These are phyloP conservation scores for Antitype chi DNA, from an alignment of 2,888 invertebrate species.

Conservation along the genomic window DNA sequence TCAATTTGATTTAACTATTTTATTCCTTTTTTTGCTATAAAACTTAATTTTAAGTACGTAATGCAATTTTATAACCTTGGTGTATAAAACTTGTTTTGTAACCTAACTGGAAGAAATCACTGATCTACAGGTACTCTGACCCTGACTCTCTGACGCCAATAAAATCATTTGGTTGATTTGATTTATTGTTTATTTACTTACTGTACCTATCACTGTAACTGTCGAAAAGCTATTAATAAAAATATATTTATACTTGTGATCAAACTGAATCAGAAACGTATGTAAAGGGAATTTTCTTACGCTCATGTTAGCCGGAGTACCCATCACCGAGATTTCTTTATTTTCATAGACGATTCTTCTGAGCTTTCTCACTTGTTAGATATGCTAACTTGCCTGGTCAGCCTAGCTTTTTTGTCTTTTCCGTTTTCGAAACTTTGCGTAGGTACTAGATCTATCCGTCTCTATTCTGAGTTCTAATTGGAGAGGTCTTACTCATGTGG, in stretches of 20 bases:
- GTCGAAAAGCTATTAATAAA: not conserved
- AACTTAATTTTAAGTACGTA: too few species aligned
- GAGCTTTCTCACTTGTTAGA: not conserved
- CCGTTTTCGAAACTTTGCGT: not conserved
- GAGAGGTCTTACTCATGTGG: not conserved
- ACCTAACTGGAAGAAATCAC: too few species aligned
- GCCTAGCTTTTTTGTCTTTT: not conserved
- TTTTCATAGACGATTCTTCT: not conserved
- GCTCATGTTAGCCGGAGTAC: not conserved
- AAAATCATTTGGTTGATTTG: too few species aligned
- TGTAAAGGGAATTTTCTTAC: not conserved
- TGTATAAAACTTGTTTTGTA: too few species aligned
- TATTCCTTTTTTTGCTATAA: too few species aligned
- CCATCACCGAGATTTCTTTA: not conserved
- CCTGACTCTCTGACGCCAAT: too few species aligned
- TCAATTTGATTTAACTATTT: too few species aligned
- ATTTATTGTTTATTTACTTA: not conserved
- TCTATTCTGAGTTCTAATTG: not conserved
- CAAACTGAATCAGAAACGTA: not conserved
- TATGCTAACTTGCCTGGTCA: not conserved
- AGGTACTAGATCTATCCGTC: not conserved
- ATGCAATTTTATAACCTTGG: too few species aligned
- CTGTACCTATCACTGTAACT: not conserved
- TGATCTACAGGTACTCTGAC: too few species aligned
- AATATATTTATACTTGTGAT: not conserved